Conservation (phyloP, 2,888 invertebrate genomes). For the Achlya flavicornis region DNA sequence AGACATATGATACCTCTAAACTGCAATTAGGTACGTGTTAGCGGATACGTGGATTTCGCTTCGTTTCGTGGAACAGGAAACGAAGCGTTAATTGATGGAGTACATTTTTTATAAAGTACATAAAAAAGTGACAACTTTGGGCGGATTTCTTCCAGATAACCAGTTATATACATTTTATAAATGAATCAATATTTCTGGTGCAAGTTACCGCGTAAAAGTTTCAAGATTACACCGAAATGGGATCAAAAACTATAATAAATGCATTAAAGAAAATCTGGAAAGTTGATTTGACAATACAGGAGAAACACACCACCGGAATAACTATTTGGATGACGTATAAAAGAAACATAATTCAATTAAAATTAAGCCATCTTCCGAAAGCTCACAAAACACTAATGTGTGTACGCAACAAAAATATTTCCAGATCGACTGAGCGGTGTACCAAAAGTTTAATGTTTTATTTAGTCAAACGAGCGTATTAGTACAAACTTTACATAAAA, state of each 20-base stretch:
- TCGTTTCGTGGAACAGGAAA: conserved; percentile 18
- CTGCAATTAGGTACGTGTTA: conserved; percentile 39
- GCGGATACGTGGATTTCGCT: conserved; percentile 22
- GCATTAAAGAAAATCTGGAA: too few relatives aligned
- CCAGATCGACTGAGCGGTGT: background rate
- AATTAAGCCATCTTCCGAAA: background rate
- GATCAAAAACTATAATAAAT: too few relatives aligned
- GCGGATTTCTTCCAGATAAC: too few relatives aligned
- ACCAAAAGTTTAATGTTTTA: conserved; percentile 14
- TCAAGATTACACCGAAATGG: too few relatives aligned
- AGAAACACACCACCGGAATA: too few relatives aligned
- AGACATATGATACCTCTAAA: conserved; percentile 31
- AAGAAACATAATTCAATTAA: background rate
- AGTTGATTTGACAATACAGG: too few relatives aligned
- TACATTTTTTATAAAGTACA: too few relatives aligned
- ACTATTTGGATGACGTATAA: too few relatives aligned
- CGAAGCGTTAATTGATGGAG: background rate
- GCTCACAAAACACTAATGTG: background rate
- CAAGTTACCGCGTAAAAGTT: too few relatives aligned
- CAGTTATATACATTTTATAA: too few relatives aligned
- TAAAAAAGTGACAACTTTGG: too few relatives aligned
- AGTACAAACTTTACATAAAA: conserved; percentile 24
- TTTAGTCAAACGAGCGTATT: conserved; percentile 20
- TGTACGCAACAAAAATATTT: background rate
- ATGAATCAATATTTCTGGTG: too few relatives aligned